phyloP scores from a whole-genome alignment of 1,140 invertebrate genomes.

The Oreohelix idahoensis region DNA sequence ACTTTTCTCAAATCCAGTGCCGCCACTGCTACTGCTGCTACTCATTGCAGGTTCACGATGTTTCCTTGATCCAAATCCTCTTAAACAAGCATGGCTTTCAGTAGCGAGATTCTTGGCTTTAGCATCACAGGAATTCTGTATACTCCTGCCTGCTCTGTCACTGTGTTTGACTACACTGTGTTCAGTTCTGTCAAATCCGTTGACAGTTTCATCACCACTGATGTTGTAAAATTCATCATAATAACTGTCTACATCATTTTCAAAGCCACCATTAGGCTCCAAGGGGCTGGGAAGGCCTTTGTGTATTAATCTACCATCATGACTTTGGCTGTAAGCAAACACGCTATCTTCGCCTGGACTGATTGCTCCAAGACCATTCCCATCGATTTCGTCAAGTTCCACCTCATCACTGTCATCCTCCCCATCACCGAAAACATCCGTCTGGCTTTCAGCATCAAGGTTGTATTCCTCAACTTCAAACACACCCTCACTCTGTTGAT shows the following conservation, averaged over 20 bases:
- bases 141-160: neutral
- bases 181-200: neutral
- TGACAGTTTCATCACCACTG: constrained; percentile 20
- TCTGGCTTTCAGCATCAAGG: constrained; percentile 21
- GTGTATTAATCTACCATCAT: neutral
- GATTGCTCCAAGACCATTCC: neutral
- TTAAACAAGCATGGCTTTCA: neutral
- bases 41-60: neutral
- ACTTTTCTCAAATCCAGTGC: neutral
- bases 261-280: neutral
- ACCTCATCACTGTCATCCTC: constrained; percentile 41
- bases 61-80: neutral
- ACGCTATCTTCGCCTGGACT: neutral
- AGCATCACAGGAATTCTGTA: neutral
- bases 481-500: neutral
- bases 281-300: neutral
- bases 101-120: neutral
- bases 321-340: neutral
- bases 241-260: constrained; percentile 22
- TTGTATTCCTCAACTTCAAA: constrained; percentile 21
- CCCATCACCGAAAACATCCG: constrained; percentile 27
- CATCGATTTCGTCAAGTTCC: constrained; percentile 12
- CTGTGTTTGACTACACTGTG: neutral
- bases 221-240: constrained; percentile 41
- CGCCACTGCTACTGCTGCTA: neutral